Base-by-base conservation (phyloP, 1,140 invertebrate species). In the Pissodes strobi region DNA sequence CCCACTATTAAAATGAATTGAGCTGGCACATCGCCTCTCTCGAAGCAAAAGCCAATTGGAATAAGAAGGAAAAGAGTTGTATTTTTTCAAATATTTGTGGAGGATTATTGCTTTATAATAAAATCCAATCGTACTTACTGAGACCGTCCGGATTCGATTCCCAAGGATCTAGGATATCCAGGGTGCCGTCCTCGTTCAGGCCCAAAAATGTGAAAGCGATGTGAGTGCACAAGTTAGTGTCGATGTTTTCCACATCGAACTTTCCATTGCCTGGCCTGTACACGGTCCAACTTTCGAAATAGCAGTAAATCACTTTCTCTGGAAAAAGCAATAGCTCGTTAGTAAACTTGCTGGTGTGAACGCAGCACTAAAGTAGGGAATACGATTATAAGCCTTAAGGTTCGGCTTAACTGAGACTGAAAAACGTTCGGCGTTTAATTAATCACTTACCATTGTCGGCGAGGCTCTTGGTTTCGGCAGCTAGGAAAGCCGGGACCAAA, bases 121-220 rank as follows among this genome's bases (percentile, higher is more conserved):
- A n/a, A n/a, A n/a, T n/a, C n/a, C n/a, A n/a, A n/a, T n/a, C n/a
- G 6, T 52, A 51, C 65, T 58, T 43, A 67, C 68, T 21, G 18
- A 43, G 34, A 51, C 60, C 51, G 53, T 70, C 58, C 3, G 58
- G 34, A 22, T 64, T 49, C 9, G 90, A 88, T 57, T 88, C 79
- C 69, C 82, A 88, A 0, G 85, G 79, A 73, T 91, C 89, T 3
- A 90, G 76, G 10, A 85, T 78, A 2, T 79, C 72, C 0, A 88
- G 71, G 0, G 69, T 73, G 1, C 83, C 84, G 56, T 78, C 76
- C 8, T 48, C 61, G 2, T 67, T 68, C 0, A 89, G 67, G 2
- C 88, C 88, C 37, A 85, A 80, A 71, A 90, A 92, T 1, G 84
- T 82, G 66, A 89, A 91, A 27, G 88, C 84, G 2, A 90, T 55